phyloP scores from a whole-genome alignment of 2,888 invertebrate genomes.

The Mythimna lalbum region DNA sequence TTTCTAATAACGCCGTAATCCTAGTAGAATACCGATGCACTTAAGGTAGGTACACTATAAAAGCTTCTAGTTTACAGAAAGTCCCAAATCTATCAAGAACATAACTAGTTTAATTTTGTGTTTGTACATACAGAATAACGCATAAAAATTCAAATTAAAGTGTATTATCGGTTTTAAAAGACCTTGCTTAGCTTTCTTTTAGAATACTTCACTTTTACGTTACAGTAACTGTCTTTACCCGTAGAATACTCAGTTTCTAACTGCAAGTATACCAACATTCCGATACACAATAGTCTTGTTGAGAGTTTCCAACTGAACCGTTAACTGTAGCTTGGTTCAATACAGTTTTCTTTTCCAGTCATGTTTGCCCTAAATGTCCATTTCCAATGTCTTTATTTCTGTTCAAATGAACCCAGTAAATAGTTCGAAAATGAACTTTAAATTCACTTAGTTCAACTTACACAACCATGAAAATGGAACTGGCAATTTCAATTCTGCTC shows the following conservation, averaged over 20 bases:
- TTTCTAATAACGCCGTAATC: no score
- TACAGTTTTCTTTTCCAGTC: conserved; percentile 2
- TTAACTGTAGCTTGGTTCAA: conserved; percentile 3
- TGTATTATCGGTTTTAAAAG: conserved; percentile 11
- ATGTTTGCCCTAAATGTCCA: neutral
- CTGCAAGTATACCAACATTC: conserved; percentile 9
- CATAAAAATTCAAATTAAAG: conserved; percentile 5
- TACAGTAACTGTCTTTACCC: neutral
- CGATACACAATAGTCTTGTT: conserved; percentile 13
- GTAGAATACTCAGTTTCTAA: conserved; percentile 14
- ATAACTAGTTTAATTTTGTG: no score
- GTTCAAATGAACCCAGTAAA: neutral
- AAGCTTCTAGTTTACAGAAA: neutral
- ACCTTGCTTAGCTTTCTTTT: neutral
- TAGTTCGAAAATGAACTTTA: conserved; percentile 10
- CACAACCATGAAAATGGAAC: conserved; percentile 14
- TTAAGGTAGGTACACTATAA: no score
- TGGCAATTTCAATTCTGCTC: conserved; percentile 1
- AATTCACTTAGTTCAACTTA: conserved; percentile 26
- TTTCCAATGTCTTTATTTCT: neutral
- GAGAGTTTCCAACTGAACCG: conserved; percentile 25
- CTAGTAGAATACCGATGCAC: no score
- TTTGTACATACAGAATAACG: neutral
- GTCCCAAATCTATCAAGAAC: neutral
- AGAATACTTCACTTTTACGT: conserved; percentile 14